Evolutionary conservation across 2,888 invertebrate genomes (phyloP).

Genomic region (Apodemia duryi): DNA sequence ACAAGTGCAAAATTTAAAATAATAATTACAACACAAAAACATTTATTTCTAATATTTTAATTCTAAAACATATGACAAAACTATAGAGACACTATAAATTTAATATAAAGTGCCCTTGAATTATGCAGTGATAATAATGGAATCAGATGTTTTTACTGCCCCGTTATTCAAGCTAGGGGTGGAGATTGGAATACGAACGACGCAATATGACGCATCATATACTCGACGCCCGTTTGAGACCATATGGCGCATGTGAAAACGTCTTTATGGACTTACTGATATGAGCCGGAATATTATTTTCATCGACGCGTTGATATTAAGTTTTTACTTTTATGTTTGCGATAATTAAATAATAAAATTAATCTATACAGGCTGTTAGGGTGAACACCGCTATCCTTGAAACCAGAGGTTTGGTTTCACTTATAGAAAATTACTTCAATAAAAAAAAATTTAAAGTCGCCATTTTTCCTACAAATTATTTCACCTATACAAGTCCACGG

Average conservation of each 20-base stretch:
- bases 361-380: too few relatives aligned
- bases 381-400: too few relatives aligned
- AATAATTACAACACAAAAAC: too few relatives aligned
- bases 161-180: constrained; percentile 9
- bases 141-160: constrained; percentile 13
- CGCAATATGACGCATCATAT: constrained; percentile 13
- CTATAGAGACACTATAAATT: neutral
- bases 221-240: neutral
- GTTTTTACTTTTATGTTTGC: too few relatives aligned
- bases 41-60: too few relatives aligned
- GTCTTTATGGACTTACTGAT: constrained; percentile 10
- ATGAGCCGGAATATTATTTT: constrained; percentile 1
- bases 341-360: too few relatives aligned
- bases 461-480: too few relatives aligned
- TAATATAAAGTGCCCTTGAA: constrained; percentile 8
- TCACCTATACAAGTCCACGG: too few relatives aligned
- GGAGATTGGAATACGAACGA: constrained; percentile 9
- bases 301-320: neutral
- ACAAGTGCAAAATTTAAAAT: too few relatives aligned
- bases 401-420: too few relatives aligned
- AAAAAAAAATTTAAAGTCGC: too few relatives aligned
- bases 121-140: constrained; percentile 8
- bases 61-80: neutral
- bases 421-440: too few relatives aligned
- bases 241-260: constrained; percentile 11